Percentiles rank a stretch among this genome's conserved stretches.
These are phyloP conservation scores for Solenodon paradoxus DNA, from an alignment of 2,113 vertebrate species.

Conservation along the genomic window DNA sequence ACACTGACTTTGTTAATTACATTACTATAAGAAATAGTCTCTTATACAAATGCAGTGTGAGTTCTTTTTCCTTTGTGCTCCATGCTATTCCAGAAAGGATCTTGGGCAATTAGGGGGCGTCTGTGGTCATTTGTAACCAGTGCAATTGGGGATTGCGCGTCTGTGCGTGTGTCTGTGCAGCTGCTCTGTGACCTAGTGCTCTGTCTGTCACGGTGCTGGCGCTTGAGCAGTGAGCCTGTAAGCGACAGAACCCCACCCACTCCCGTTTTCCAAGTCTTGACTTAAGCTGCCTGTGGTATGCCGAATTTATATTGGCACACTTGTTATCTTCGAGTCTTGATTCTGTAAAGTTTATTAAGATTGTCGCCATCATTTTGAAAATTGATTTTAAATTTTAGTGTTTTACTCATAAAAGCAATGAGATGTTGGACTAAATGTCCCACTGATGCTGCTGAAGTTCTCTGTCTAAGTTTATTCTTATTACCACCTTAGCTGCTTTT, in stretches of 20 bases:
- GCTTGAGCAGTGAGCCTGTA: too few relatives aligned
- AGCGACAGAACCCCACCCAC: too few relatives aligned
- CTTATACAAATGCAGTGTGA: not conserved
- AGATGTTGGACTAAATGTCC: not conserved
- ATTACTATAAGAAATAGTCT: not conserved
- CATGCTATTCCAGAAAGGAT: not conserved
- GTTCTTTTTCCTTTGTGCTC: not conserved
- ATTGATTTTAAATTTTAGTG: not conserved
- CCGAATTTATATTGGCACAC: not conserved
- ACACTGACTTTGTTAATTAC: not conserved
- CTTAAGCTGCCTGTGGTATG: not conserved
- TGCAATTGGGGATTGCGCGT: not conserved
- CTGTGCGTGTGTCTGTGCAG: rapidly evolving
- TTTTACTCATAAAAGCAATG: not conserved
- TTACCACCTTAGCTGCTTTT: not conserved
- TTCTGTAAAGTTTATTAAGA: not conserved
- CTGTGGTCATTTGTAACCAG: not conserved
- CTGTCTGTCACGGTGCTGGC: too few relatives aligned
- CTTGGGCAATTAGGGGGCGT: not conserved
- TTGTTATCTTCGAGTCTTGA: constrained; percentile 17
- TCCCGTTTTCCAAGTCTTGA: not conserved
- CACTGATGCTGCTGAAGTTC: not conserved
- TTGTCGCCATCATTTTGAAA: not conserved
- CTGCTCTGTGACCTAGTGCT: not conserved
- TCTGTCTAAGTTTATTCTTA: not conserved